These are phyloP conservation scores for Mizuhopecten yessoensis DNA, from an alignment of 1,140 invertebrate species.

Conservation along the genomic window DNA sequence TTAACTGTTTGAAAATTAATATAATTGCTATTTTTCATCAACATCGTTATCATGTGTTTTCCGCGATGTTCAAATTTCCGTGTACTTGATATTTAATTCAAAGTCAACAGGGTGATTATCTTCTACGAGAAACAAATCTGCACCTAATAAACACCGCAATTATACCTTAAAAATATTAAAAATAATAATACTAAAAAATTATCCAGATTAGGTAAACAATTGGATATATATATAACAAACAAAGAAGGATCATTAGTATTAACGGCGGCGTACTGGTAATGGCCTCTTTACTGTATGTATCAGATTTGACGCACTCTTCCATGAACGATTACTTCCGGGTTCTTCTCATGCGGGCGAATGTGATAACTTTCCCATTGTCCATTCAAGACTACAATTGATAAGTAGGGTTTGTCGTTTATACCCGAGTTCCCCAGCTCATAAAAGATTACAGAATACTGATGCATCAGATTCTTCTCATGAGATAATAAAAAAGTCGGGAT, in stretches of 20 bases:
- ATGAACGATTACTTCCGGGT: not conserved
- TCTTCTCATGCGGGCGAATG: not conserved
- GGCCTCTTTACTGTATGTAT: not conserved
- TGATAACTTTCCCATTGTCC: not conserved
- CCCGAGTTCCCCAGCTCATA: too few species aligned
- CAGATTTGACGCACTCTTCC: not conserved
- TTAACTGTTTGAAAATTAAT: conserved; percentile 10
- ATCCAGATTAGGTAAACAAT: not conserved
- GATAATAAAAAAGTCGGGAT: too few species aligned
- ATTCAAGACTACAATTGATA: not conserved
- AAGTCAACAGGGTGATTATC: not conserved
- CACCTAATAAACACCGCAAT: not conserved
- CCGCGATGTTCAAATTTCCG: not conserved
- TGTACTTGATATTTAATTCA: not conserved
- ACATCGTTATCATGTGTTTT: not conserved
- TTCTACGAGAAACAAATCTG: not conserved
- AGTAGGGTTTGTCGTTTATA: not conserved
- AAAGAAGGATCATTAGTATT: not conserved
- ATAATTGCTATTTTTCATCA: not conserved
- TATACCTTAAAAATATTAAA: not conserved
- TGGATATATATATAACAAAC: not conserved
- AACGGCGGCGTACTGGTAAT: not conserved
- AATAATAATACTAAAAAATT: not conserved
- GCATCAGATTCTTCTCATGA: too few species aligned
- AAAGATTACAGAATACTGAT: too few species aligned